phyloP scores from a whole-genome alignment of 2,113 vertebrate species.

The Erpornis zantholeuca region DNA sequence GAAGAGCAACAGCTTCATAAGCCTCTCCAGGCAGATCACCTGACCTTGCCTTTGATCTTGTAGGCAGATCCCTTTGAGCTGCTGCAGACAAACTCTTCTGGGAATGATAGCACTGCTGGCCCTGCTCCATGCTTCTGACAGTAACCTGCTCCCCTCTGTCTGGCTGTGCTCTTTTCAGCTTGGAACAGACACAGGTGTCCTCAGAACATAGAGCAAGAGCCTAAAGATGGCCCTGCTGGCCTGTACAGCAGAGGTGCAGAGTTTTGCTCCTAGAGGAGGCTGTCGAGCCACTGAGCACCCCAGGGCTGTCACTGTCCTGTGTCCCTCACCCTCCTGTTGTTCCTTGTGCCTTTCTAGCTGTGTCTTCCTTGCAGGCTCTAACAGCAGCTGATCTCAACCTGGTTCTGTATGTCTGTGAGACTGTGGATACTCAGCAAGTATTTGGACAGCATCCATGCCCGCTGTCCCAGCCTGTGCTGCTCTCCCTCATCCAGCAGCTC shows the following conservation, averaged over 20 bases:
- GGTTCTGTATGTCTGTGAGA: conserved; percentile 96
- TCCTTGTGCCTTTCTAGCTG: background rate
- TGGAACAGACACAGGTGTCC: background rate
- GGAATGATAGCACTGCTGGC: background rate
- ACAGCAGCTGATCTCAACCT: conserved; percentile 95
- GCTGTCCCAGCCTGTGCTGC: conserved; percentile 93
- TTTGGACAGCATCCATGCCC: conserved; percentile 92
- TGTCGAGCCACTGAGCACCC: accelerated
- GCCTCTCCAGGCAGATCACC: background rate
- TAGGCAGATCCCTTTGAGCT: background rate
- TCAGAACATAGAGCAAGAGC: background rate
- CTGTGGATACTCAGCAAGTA: conserved; percentile 93
- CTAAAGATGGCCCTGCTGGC: background rate
- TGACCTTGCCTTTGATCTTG: background rate
- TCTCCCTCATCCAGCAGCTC: conserved; percentile 98
- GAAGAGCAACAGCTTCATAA: background rate
- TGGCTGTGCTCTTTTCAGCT: background rate
- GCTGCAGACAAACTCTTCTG: background rate
- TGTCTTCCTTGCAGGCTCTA: conserved; percentile 81
- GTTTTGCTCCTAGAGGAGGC: background rate
- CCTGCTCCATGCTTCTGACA: background rate
- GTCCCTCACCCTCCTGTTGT: background rate
- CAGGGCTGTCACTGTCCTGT: background rate
- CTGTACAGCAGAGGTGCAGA: background rate
- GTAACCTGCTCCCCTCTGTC: background rate